These are phyloP conservation scores for Eristalis intricaria DNA, from an alignment of 2,888 invertebrate genomes.

Conservation along the genomic window DNA sequence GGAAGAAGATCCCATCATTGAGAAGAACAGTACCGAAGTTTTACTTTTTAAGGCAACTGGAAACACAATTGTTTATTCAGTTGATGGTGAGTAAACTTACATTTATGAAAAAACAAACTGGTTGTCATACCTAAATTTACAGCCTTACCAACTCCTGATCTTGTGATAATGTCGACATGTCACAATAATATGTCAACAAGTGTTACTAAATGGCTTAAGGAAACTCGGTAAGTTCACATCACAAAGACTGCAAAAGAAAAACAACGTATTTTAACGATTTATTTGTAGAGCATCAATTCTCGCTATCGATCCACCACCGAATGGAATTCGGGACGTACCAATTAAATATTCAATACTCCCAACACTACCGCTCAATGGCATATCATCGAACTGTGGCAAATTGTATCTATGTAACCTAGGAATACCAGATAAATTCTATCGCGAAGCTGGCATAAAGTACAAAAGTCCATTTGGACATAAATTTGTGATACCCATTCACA, in stretches of 20 bases:
- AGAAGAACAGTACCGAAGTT: conserved; percentile 84
- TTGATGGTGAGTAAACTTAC: conserved; percentile 77
- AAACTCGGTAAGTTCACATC: conserved; percentile 81
- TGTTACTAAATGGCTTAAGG: conserved; percentile 86
- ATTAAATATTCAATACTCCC: conserved; percentile 88
- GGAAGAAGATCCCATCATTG: conserved; percentile 81
- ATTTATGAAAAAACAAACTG: not conserved
- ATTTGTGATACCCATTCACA: conserved; percentile 89
- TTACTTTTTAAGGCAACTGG: conserved; percentile 86
- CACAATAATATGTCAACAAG: conserved; percentile 81
- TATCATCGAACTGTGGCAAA: conserved; percentile 84
- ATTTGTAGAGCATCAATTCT: conserved; percentile 85
- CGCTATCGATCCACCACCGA: conserved; percentile 88
- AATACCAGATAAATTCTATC: conserved; percentile 89
- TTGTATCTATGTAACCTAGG: conserved; percentile 93
- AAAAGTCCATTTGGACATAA: conserved; percentile 92
- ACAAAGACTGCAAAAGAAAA: not conserved
- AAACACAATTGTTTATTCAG: conserved; percentile 83
- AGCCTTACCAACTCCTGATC: conserved; percentile 81
- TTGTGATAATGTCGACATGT: conserved; percentile 80
- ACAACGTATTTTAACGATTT: not conserved
- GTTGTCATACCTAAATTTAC: not conserved
- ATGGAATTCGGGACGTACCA: conserved; percentile 84
- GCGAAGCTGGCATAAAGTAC: conserved; percentile 89
- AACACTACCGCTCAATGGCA: conserved; percentile 86